Evolutionary conservation across 2,797 vertebrate species (phyloP), one percentile per base, ranked within the genome.

Genomic region (Thunnus albacares): DNA sequence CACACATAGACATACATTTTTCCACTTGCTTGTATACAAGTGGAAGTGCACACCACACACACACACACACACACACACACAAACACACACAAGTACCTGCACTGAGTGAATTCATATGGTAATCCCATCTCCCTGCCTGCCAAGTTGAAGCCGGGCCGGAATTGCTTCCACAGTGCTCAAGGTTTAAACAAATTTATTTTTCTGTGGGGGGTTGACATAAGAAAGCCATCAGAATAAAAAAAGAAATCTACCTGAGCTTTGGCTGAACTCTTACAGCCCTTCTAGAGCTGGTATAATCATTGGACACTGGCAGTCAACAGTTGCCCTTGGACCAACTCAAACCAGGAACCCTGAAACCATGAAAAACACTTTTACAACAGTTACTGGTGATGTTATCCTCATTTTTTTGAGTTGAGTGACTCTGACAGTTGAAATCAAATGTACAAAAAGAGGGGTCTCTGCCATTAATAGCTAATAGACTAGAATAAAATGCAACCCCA

Each of bases 61-160:
- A 33, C 58, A 49, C 55, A 45, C 74, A 33, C 65, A 45, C 56
- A 65, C 66, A 64, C 75, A 71, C 70, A 68, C 47, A 66, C 47
- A 47, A 55, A 80, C 58, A 68, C 77, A 62, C 70, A 73, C 26
- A 22, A 62, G 49, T 30, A 10, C 33, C 22, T 45, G 47, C 78
- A 47, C 79, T 73, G 88, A 90, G 75, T 83, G 82, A 87, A 73
- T 85, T 94, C 91, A 92, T 89, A 90, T 95, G 93, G 91, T 91
- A 89, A 90, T 90, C 85, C 79, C 80, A 93, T 93, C 81, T 82
- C 81, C 58, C 55, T 77, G 52, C 49, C 86, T 86, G 90, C 90
- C 90, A 88, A 91, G 83, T 71, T 85, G 79, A 93, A 92, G 68
- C 86, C 62, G 63, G 79, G 67, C 83, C 59, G 49, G 76, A 89